Evolutionary conservation across 2,797 vertebrate species (phyloP).

Genomic region (Darevskia mixta): DNA sequence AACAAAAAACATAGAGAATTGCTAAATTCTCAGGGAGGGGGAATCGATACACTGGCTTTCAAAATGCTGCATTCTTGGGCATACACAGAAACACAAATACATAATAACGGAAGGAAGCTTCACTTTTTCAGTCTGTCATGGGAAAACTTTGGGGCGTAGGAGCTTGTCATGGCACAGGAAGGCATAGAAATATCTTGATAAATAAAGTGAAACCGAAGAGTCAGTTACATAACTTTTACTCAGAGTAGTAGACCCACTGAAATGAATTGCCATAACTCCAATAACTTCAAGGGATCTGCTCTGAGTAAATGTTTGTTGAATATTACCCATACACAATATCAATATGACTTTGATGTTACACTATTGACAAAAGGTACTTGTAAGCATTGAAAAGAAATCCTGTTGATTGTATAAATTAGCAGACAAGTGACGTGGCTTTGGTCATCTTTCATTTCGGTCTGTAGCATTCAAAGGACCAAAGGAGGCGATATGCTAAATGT

Average conservation of each 20-base stretch:
- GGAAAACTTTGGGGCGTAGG: too few relatives aligned
- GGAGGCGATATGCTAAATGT: background rate
- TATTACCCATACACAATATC: background rate
- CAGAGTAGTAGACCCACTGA: too few relatives aligned
- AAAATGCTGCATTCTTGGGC: background rate
- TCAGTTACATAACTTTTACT: background rate
- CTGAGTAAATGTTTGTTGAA: too few relatives aligned
- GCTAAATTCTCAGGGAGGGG: background rate
- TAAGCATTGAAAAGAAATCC: background rate
- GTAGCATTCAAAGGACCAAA: conserved; percentile 12
- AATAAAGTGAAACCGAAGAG: background rate
- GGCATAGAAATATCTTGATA: too few relatives aligned
- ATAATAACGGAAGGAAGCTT: background rate
- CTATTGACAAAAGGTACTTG: background rate
- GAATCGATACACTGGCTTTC: background rate
- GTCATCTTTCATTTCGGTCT: conserved; percentile 5
- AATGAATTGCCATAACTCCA: too few relatives aligned
- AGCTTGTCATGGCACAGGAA: too few relatives aligned
- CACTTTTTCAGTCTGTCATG: background rate
- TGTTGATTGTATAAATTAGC: background rate
- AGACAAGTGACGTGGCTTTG: background rate
- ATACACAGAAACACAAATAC: background rate
- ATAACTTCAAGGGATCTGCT: too few relatives aligned
- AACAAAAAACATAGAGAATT: background rate
- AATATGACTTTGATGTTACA: background rate